Evolutionary conservation across 2,797 vertebrate genomes (phyloP).

Genomic region (Philypnodon macrostomus): DNA sequence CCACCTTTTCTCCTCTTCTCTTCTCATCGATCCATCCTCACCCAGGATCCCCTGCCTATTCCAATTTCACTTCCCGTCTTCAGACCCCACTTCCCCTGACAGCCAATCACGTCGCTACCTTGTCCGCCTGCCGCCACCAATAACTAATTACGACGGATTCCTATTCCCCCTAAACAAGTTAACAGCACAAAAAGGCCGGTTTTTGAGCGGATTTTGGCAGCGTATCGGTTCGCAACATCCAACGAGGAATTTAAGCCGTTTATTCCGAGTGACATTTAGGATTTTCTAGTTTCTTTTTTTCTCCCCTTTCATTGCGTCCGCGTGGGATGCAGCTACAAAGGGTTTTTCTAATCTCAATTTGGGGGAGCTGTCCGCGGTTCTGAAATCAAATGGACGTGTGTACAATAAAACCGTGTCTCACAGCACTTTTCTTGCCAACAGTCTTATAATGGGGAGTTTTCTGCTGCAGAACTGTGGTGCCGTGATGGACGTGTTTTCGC

Average conservation of each 20-base stretch:
- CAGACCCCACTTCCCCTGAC: neutral
- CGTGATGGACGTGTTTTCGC: neutral
- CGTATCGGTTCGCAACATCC: neutral
- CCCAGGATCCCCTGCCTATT: too few relatives aligned
- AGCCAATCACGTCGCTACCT: neutral
- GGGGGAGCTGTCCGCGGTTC: constrained; percentile 3
- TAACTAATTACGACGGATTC: neutral
- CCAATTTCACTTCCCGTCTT: constrained; percentile 1
- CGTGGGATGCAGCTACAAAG: neutral
- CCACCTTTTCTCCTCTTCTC: too few relatives aligned
- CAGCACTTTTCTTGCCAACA: neutral
- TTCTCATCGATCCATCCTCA: too few relatives aligned
- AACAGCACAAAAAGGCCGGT: neutral
- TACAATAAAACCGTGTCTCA: neutral
- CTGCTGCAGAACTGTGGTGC: neutral
- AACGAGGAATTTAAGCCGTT: neutral
- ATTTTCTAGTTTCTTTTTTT: neutral
- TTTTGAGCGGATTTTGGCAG: neutral
- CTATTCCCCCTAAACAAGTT: neutral
- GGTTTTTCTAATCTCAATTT: neutral
- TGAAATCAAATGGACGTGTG: neutral
- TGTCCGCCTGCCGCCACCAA: neutral
- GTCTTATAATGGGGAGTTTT: neutral
- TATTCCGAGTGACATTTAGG: neutral
- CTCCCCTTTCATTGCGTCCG: neutral